Evolutionary conservation across 2,113 vertebrate species (phyloP).

Genomic region (Morone chrysops): DNA sequence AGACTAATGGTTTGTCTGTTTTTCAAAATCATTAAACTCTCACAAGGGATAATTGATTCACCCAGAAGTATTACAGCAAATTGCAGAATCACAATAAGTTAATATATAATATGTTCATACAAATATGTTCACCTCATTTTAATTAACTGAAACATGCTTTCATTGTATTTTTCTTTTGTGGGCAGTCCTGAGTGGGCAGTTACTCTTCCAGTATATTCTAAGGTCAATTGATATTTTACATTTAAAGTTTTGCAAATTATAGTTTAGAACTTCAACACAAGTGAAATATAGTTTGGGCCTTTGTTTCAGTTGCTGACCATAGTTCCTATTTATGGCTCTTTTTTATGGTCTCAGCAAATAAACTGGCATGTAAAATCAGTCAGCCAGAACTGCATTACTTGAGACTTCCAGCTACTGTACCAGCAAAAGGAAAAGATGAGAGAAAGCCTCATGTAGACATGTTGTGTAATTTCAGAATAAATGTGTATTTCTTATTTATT

Average conservation of each 20-base stretch:
- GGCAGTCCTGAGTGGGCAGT: neutral
- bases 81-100: neutral
- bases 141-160: neutral
- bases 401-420: constrained; percentile 24
- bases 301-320: constrained; percentile 38
- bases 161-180: neutral
- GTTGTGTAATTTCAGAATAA: neutral
- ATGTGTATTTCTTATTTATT: neutral
- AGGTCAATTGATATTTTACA: constrained; percentile 15
- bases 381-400: constrained; percentile 31
- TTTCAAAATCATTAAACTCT: constrained; percentile 32
- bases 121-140: neutral
- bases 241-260: constrained; percentile 5
- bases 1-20: constrained; percentile 10
- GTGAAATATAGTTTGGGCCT: constrained; percentile 29
- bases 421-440: neutral
- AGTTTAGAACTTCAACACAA: constrained; percentile 26
- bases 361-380: constrained; percentile 51
- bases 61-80: neutral
- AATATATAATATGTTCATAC: too few species aligned
- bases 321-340: constrained; percentile 36
- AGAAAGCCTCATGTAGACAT: neutral
- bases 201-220: neutral
- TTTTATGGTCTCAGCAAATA: constrained; percentile 51
- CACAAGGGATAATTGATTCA: constrained; percentile 1